Evolutionary conservation across 1,140 invertebrate genomes (phyloP).

Genomic region (Drosophila carrolli): DNA sequence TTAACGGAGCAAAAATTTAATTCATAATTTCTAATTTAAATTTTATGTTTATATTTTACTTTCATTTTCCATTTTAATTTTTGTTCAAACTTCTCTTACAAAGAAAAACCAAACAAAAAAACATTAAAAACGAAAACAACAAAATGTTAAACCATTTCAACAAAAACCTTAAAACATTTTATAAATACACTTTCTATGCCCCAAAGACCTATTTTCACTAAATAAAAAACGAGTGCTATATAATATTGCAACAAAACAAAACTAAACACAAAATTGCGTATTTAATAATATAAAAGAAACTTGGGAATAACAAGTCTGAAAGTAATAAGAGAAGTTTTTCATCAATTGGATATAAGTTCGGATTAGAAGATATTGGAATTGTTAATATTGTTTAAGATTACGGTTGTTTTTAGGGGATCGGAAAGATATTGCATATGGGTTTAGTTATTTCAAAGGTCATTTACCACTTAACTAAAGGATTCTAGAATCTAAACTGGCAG

Average conservation of each 20-base stretch:
- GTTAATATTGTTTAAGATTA: conserved; percentile 8
- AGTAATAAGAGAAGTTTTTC: neutral
- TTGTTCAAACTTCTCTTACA: conserved; percentile 16
- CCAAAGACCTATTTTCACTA: conserved; percentile 40
- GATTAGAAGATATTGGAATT: neutral
- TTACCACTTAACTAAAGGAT: too few relatives aligned
- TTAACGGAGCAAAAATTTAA: conserved; percentile 6
- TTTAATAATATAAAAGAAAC: conserved; percentile 28
- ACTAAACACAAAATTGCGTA: conserved; percentile 37
- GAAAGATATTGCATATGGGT: neutral
- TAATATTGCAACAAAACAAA: conserved; percentile 19
- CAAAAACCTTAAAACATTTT: conserved; percentile 23
- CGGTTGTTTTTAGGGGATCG: neutral
- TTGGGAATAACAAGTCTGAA: conserved; percentile 13
- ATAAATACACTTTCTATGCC: conserved; percentile 35
- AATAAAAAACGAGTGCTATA: conserved; percentile 48
- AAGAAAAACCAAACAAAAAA: conserved; percentile 9
- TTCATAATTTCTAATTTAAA: conserved; percentile 8
- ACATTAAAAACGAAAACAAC: conserved; percentile 17
- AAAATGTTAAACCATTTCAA: conserved; percentile 33
- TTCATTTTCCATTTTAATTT: conserved; percentile 18
- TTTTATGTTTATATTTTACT: conserved; percentile 25
- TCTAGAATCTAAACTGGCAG: too few relatives aligned
- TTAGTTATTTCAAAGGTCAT: neutral
- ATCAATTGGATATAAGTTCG: neutral